These are phyloP conservation scores for Prunella himalayana DNA, from an alignment of 2,113 vertebrate genomes.

Conservation along the genomic window DNA sequence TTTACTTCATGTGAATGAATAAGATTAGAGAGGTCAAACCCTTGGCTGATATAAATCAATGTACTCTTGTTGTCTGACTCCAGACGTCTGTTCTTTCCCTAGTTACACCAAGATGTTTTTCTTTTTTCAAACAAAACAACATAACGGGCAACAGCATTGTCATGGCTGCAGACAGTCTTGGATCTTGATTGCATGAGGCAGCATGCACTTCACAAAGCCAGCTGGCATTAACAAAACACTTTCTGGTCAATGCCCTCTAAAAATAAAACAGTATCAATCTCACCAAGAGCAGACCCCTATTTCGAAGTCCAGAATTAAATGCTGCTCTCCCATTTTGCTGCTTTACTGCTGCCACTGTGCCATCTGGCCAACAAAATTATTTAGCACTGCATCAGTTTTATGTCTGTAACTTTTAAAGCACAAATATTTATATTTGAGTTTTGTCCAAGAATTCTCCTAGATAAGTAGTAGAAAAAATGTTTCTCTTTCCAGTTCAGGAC, in stretches of 20 bases:
- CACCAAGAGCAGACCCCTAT: background rate
- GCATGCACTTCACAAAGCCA: constrained; percentile 28
- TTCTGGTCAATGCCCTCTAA: constrained; percentile 59
- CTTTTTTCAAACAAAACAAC: background rate
- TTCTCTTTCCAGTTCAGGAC: background rate
- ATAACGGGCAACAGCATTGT: background rate
- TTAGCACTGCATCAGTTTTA: background rate
- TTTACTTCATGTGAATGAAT: background rate
- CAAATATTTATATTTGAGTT: constrained; percentile 28
- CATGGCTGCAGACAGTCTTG: background rate
- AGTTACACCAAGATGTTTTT: background rate
- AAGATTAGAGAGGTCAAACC: background rate
- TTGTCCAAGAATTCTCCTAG: constrained; percentile 3
- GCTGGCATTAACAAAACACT: constrained; percentile 32
- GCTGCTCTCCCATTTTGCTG: background rate
- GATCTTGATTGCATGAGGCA: constrained; percentile 16
- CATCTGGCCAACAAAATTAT: constrained; percentile 24
- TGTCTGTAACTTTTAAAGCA: constrained; percentile 6
- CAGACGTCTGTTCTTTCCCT: background rate
- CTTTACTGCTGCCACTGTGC: background rate
- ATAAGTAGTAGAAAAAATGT: background rate
- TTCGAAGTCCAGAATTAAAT: constrained; percentile 21
- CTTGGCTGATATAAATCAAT: background rate
- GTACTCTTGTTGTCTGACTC: background rate
- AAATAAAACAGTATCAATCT: constrained; percentile 39